Percentiles rank a stretch among this genome's conserved stretches.
phyloP scores from a whole-genome alignment of 2,797 vertebrate genomes.

The Hoplostethus mediterraneus region DNA sequence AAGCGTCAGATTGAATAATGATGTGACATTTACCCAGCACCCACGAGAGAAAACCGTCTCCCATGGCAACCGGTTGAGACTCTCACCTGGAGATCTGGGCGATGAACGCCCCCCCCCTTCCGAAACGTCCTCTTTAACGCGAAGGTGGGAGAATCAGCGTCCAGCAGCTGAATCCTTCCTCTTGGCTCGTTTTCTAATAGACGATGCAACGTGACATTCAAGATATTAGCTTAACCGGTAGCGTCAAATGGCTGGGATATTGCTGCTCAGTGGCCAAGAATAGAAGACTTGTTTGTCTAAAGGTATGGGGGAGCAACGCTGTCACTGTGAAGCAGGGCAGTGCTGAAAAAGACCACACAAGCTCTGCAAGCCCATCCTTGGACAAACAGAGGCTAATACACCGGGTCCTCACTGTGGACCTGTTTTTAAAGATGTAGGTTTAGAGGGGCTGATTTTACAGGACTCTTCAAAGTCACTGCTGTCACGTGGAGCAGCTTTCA shows the following conservation, averaged over 20 bases:
- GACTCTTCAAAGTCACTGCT: slow-evolving; percentile 48
- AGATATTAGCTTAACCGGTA: background rate
- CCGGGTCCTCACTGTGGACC: slow-evolving; percentile 4
- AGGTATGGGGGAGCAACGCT: background rate
- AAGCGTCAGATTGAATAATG: slow-evolving; percentile 44
- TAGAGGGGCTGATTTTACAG: slow-evolving; percentile 51
- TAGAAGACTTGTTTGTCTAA: background rate
- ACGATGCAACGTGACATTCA: slow-evolving; percentile 1
- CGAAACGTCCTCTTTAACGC: slow-evolving; percentile 7
- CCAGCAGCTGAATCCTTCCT: background rate
- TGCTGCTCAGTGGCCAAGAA: too few species aligned
- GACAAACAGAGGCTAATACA: slow-evolving; percentile 39
- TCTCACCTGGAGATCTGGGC: background rate
- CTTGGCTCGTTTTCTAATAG: background rate
- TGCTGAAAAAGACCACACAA: slow-evolving; percentile 6
- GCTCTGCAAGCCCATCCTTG: background rate
- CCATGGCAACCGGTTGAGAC: slow-evolving; percentile 46
- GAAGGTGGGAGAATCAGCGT: slow-evolving; percentile 13
- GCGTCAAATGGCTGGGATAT: background rate
- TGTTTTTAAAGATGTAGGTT: slow-evolving; percentile 31
- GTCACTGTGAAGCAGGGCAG: background rate
- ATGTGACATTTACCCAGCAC: slow-evolving; percentile 48
- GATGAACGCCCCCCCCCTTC: slow-evolving; percentile 26
- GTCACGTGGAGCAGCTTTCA: slow-evolving; percentile 53
- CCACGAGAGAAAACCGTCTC: slow-evolving; percentile 31